These are phyloP conservation scores for Branchinecta lindahli DNA, from an alignment of 1,140 invertebrate species.

Conservation along the genomic window DNA sequence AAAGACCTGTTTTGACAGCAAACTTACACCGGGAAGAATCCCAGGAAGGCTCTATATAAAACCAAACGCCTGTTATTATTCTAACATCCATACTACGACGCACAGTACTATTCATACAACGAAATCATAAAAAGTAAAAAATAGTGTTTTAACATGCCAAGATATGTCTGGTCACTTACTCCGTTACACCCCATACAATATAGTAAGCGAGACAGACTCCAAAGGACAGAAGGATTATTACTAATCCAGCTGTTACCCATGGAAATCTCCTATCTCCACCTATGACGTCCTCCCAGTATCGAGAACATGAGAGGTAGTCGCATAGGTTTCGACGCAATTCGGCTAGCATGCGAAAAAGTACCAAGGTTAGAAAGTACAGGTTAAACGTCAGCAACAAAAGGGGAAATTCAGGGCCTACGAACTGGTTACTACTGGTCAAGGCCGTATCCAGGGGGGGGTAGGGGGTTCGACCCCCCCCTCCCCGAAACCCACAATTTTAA, in stretches of 20 bases:
- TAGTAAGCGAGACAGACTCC: constrained; percentile 1
- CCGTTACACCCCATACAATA: constrained; percentile 8
- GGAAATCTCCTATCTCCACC: constrained; percentile 6
- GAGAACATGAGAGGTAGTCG: constrained; percentile 3
- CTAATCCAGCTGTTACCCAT: neutral
- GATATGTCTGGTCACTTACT: neutral
- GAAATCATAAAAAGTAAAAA: neutral
- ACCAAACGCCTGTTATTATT: no score
- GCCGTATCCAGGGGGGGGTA: no score
- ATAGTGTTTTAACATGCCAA: neutral
- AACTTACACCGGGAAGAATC: neutral
- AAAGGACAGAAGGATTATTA: neutral
- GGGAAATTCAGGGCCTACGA: no score
- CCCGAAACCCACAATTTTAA: no score
- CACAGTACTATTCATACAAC: neutral
- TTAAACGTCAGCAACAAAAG: no score
- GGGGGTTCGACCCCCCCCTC: no score
- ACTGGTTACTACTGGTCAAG: no score
- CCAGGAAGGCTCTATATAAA: neutral
- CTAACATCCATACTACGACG: neutral
- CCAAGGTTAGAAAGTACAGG: neutral
- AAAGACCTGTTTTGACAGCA: neutral
- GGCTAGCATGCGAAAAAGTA: constrained; percentile 3
- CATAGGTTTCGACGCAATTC: constrained; percentile 3
- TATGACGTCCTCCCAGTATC: constrained; percentile 2